Evolutionary conservation across 1,140 invertebrate genomes (phyloP).

Genomic region (Drosophila virilis): DNA sequence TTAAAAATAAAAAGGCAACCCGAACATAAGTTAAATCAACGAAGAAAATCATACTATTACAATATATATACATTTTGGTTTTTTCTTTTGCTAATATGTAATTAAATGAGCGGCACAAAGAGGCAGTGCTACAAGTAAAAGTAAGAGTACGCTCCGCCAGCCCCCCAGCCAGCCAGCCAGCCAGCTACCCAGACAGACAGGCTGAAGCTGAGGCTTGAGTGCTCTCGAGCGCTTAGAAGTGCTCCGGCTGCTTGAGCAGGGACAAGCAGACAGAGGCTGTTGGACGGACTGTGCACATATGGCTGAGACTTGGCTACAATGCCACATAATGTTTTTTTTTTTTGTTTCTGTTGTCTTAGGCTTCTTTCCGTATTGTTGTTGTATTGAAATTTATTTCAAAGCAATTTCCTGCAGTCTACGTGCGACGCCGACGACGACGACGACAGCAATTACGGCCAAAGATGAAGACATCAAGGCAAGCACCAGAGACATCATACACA

Average conservation of each 20-base stretch:
- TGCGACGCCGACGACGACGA: slow-evolving; percentile 55
- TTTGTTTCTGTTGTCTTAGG: slow-evolving; percentile 60
- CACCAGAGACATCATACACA: slow-evolving; percentile 31
- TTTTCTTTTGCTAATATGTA: slow-evolving; percentile 77
- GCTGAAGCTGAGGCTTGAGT: slow-evolving; percentile 52
- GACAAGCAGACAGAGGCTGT: slow-evolving; percentile 15
- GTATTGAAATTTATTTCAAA: slow-evolving; percentile 83
- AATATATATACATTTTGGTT: slow-evolving; percentile 17
- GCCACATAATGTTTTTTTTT: slow-evolving; percentile 42
- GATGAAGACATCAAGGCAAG: slow-evolving; percentile 75
- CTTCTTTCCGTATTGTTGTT: slow-evolving; percentile 59
- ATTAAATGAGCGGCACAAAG: slow-evolving; percentile 79
- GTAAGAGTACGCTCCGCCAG: slow-evolving; percentile 6
- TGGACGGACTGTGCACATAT: slow-evolving; percentile 51
- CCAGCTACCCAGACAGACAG: slow-evolving; percentile 21
- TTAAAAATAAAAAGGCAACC: too few species aligned
- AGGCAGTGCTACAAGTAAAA: slow-evolving; percentile 52
- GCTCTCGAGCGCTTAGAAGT: slow-evolving; percentile 69
- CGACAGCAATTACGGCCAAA: slow-evolving; percentile 78
- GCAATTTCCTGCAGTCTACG: slow-evolving; percentile 81
- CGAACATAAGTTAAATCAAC: too few species aligned
- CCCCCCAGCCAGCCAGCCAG: not conserved
- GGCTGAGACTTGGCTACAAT: slow-evolving; percentile 30
- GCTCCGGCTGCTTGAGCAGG: slow-evolving; percentile 67
- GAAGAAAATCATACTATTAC: too few species aligned